Evolutionary conservation across 2,888 invertebrate species (phyloP).

Genomic region (Eristalis tenax): DNA sequence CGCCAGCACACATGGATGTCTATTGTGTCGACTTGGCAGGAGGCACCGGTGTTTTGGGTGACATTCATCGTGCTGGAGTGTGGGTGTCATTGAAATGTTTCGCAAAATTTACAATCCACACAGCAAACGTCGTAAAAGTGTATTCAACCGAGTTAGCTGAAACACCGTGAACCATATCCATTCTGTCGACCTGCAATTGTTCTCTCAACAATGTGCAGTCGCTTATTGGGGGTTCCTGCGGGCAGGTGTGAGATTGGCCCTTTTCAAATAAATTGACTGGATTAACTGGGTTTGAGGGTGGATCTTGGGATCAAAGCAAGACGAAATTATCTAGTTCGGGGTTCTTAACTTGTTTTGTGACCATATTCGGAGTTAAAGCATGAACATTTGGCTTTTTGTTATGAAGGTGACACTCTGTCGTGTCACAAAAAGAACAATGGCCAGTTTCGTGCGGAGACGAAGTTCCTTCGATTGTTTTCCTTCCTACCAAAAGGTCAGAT

Average conservation of each 20-base stretch:
- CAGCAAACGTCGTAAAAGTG: not conserved
- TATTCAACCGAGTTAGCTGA: slow-evolving; percentile 1
- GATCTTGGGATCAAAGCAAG: slow-evolving; percentile 2
- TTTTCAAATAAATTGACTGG: slow-evolving; percentile 36
- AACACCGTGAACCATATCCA: slow-evolving; percentile 1
- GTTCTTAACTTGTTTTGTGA: too few species aligned
- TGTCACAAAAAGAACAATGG: too few species aligned
- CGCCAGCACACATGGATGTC: not conserved
- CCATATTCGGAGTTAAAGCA: too few species aligned
- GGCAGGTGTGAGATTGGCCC: not conserved
- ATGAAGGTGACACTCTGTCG: too few species aligned
- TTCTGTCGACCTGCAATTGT: slow-evolving; percentile 13
- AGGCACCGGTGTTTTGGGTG: slow-evolving; percentile 10
- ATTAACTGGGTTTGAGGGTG: slow-evolving; percentile 18
- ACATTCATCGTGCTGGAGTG: not conserved
- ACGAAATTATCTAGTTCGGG: too few species aligned
- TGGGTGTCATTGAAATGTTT: slow-evolving; percentile 11
- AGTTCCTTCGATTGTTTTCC: too few species aligned
- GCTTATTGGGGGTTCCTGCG: slow-evolving; percentile 35
- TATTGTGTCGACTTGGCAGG: not conserved
- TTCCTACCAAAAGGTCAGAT: too few species aligned
- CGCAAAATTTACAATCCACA: not conserved
- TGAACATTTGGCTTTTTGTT: too few species aligned
- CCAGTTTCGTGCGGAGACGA: too few species aligned
- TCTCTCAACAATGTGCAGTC: slow-evolving; percentile 14